Evolutionary conservation across 2,888 invertebrate species (phyloP).

Genomic region (Diaperis boleti): DNA sequence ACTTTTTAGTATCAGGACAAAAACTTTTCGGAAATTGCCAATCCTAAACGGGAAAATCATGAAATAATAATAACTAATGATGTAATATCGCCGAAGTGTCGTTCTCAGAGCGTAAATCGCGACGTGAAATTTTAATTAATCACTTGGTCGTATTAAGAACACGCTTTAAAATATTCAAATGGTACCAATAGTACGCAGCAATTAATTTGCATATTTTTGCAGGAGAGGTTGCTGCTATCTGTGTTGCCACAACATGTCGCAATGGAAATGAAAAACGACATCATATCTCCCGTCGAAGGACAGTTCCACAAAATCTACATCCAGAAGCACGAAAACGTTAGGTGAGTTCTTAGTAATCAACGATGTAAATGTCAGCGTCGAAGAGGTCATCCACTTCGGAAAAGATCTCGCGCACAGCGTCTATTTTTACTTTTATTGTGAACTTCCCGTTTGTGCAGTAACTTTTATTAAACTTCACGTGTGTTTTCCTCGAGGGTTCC

Average conservation of each 20-base stretch:
- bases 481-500: slow-evolving; percentile 29
- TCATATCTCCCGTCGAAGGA: slow-evolving; percentile 89
- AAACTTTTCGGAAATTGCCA: no score
- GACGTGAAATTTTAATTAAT: slow-evolving; percentile 18
- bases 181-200: neutral
- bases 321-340: slow-evolving; percentile 93
- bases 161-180: slow-evolving; percentile 13
- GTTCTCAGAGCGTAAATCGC: neutral
- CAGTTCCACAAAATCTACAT: slow-evolving; percentile 96
- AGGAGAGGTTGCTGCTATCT: slow-evolving; percentile 88
- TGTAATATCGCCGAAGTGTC: neutral
- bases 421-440: slow-evolving; percentile 45
- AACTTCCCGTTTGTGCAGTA: slow-evolving; percentile 32
- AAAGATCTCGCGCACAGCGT: slow-evolving; percentile 2
- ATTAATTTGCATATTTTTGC: slow-evolving; percentile 49
- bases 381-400: slow-evolving; percentile 23
- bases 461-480: slow-evolving; percentile 39
- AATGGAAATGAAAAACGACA: slow-evolving; percentile 95
- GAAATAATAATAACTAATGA: slow-evolving; percentile 2
- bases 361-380: slow-evolving; percentile 31
- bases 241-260: slow-evolving; percentile 92
- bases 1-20: no score
- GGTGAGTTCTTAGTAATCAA: slow-evolving; percentile 71
- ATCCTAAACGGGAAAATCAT: no score
- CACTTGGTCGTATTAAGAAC: neutral